A percentile compares a stretch with the other conserved stretches of the same genome.
Conservation (phyloP, 2,888 invertebrate genomes). For the Phortica okadai region DNA sequence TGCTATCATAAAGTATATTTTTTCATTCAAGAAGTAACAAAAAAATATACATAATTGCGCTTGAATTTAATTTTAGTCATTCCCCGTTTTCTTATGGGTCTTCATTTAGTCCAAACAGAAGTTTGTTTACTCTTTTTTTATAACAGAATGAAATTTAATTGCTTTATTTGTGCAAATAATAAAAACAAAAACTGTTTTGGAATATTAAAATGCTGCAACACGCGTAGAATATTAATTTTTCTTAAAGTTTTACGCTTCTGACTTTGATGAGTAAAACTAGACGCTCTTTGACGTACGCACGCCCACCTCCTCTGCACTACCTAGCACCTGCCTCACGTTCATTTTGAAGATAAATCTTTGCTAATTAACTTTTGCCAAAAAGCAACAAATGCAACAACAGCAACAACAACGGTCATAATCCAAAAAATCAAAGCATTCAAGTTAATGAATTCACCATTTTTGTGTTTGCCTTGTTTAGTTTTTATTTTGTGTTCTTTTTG, state of each 20-base stretch:
- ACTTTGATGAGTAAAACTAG: no score
- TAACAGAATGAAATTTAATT: constrained; percentile 9
- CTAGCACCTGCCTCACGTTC: neutral
- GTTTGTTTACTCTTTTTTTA: neutral
- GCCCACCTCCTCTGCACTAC: neutral
- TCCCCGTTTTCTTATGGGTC: no score
- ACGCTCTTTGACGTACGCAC: no score
- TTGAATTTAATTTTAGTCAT: no score
- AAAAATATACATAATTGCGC: no score
- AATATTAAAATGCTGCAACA: constrained; percentile 12
- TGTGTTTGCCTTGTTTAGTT: neutral
- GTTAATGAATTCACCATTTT: constrained; percentile 8
- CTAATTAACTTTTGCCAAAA: constrained; percentile 13
- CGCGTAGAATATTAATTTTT: neutral
- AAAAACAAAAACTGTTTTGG: constrained; percentile 4
- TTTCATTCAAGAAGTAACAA: no score
- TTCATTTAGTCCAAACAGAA: no score
- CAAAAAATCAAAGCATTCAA: neutral
- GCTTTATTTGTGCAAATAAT: neutral
- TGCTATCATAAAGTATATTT: no score
- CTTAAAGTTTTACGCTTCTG: no score
- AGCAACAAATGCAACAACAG: neutral
- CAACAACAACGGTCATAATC: neutral
- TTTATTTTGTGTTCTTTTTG: neutral
- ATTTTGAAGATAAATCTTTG: neutral